Conservation (phyloP, 2,113 vertebrate genomes). For the Egretta garzetta region DNA sequence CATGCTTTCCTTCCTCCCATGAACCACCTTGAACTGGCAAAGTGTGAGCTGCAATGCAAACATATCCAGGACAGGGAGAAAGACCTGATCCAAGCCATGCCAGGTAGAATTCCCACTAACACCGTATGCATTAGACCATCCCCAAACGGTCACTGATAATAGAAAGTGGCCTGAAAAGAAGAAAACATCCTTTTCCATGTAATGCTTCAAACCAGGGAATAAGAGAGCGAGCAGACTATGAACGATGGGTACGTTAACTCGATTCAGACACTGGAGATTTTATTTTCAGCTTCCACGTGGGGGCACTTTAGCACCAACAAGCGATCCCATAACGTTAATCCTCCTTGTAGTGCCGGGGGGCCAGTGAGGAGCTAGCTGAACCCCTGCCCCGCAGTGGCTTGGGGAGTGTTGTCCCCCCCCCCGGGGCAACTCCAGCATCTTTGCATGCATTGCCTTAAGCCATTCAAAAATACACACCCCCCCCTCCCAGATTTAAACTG, state of each 20-base stretch:
- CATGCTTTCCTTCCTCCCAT: background rate
- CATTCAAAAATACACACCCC: background rate
- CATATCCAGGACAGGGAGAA: background rate
- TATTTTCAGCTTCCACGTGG: constrained; percentile 51
- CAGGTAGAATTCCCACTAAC: background rate
- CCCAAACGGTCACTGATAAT: background rate
- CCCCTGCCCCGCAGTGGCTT: background rate
- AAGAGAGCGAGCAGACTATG: background rate
- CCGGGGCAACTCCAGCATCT: background rate
- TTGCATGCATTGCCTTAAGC: background rate
- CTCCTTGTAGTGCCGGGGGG: background rate
- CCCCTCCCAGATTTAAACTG: background rate
- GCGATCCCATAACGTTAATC: background rate
- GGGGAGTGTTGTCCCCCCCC: background rate
- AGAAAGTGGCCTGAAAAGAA: background rate
- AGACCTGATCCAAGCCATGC: background rate
- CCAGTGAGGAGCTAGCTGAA: background rate
- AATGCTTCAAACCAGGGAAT: background rate
- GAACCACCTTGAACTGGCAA: background rate
- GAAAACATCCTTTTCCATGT: background rate
- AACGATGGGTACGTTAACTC: background rate
- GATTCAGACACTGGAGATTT: background rate
- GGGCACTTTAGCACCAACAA: constrained; percentile 61
- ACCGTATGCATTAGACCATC: background rate
- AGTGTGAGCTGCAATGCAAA: background rate